Evolutionary conservation across 2,113 vertebrate species (phyloP), one percentile per base, ranked within the genome.

Genomic region (Patagioenas fasciata): DNA sequence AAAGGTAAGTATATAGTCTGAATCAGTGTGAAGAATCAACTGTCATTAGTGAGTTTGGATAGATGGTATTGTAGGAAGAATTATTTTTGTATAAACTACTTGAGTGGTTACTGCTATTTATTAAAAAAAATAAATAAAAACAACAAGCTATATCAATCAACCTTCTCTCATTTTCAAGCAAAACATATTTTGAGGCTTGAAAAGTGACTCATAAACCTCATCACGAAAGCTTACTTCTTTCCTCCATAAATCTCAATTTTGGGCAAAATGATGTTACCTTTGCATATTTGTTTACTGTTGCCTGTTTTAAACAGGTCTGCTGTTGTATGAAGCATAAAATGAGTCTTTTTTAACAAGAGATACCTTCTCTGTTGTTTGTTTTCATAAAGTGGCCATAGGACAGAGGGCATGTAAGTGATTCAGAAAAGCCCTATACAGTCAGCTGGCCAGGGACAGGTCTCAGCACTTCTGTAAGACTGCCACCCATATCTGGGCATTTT

Each of bases 101-200:
- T 24, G 19, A 81, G 20, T 1, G 0, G 28, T 72, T 82, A 44
- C 28, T 65, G n/a, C 3, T 32, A 51, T 47, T 51, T 9, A 47
- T 78, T 80, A 69, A 81, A 40, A 14, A 60, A 57, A 77, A 42
- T 11, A 42, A 44, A 73, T 9, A 15, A 8, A 53, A 53, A 15
- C 51, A 25, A 51, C 5, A 82, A 31, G 0, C 0, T 17, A 2
- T 24, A 50, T 48, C 34, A 47, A 36, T 64, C 0, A 16, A 60
- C 44, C 31, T 82, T 53, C 67, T 88, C 26, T 75, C 8, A 18
- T 19, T 40, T 51, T 36, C 44, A 71, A 71, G 6, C 9, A 84
- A 88, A 93, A 74, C 5, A 15, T 51, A 66, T 36, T 51, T 57
- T 44, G 29, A 64, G 42, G 21, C 21, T 83, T 94, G 21, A 80